Evolutionary conservation across 2,113 vertebrate genomes (phyloP).

Genomic region (Crotalus viridis): DNA sequence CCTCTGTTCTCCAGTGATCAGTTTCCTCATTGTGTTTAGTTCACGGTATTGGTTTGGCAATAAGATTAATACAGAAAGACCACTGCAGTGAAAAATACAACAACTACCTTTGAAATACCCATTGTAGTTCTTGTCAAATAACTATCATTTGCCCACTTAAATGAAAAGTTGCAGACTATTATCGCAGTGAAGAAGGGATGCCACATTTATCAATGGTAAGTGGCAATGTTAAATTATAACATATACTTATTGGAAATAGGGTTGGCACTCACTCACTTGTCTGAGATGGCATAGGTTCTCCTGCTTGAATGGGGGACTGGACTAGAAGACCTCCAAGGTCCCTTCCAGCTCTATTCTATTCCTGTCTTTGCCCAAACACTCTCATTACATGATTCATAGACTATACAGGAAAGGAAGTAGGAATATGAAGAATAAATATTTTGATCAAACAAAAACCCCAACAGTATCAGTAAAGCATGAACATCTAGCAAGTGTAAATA

Average conservation of each 20-base stretch:
- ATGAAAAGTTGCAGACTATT: background rate
- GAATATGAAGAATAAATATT: constrained; percentile 47
- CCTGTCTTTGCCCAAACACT: constrained; percentile 4
- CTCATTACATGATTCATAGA: constrained; percentile 18
- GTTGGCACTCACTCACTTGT: background rate
- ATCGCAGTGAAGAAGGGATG: background rate
- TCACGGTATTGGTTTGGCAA: constrained; percentile 27
- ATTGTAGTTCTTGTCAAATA: constrained; percentile 32
- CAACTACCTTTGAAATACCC: constrained; percentile 1
- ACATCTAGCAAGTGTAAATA: constrained; percentile 66
- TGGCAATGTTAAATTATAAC: background rate
- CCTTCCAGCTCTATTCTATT: too few relatives aligned
- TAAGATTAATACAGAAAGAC: background rate
- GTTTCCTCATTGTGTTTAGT: constrained; percentile 2
- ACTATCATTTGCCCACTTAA: constrained; percentile 30
- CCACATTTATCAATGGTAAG: background rate
- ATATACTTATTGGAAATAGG: background rate
- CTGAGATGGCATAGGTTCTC: too few relatives aligned
- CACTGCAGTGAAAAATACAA: background rate
- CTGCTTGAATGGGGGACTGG: too few relatives aligned
- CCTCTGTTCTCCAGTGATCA: background rate
- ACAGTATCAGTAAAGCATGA: constrained; percentile 58
- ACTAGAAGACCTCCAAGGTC: too few relatives aligned
- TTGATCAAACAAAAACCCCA: constrained; percentile 62
- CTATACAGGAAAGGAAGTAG: constrained; percentile 41